Evolutionary conservation across 1,140 invertebrate genomes (phyloP), one percentile per base, ranked within the genome.

Genomic region (Catajapyx aquilonaris): DNA sequence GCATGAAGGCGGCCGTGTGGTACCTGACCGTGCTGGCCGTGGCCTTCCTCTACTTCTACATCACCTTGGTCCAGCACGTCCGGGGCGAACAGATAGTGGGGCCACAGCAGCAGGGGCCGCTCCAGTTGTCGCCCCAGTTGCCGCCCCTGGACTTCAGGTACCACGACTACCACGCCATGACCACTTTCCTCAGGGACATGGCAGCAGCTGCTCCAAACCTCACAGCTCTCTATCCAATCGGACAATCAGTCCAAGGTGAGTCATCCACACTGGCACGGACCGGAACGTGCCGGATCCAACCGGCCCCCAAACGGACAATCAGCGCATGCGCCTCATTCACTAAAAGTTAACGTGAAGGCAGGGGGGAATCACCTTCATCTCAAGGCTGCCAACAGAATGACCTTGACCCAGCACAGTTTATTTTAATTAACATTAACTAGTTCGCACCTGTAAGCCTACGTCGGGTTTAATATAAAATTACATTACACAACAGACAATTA

Each of bases 111-210:
- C 7, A 9, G 13, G 23, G 1, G 21, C 20, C 23, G 23, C 33
- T 22, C 32, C 33, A 3, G 10, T 9, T 13, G 3, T 30, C 4
- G 15, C 34, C 2, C 11, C 40, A 17, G 13, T 18, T 37, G 31
- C 41, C 20, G 22, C 28, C 32, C 7, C 38, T 50, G 28, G 51
- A 50, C 21, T 65, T 65, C 33, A 46, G 48, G 10, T 66, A 70
- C 45, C 64, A 68, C 46, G 48, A 59, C 40, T 55, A 64, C 39
- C 46, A 54, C 0, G 49, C 52, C 3, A 52, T 70, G 53, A 59
- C 59, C 1, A 36, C 42, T 3, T 54, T 64, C 35, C 37, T 70
- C 23, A 46, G 51, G 2, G 44, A 53, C 13, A 47, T 59, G n/a
- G 47, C 44, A 20, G 41, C 52, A 17, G 46, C 48, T 11, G 64